Evolutionary conservation across 2,888 invertebrate species (phyloP), one percentile per base, ranked within the genome.

Genomic region (Rhagonycha fulva): DNA sequence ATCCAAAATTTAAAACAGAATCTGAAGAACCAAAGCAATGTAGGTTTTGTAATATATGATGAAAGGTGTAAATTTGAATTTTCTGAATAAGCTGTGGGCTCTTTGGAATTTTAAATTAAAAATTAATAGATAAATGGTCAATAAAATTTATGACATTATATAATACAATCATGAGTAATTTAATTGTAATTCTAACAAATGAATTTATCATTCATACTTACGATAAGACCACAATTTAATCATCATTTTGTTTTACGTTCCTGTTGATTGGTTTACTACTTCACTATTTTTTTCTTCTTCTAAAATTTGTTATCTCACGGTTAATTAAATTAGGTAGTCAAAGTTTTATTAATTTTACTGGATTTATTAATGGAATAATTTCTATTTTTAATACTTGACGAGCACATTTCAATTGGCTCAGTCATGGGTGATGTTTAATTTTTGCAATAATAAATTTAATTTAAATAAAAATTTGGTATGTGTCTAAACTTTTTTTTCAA

Each of bases 401-500:
- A 47, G 47, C 47, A n/a, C 47, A 47, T 47, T 47, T 47, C 47
- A 47, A 47, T 47, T 47, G 1, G n/a, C n/a, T 47, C 47, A 2
- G 47, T 47, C 47, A 47, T n/a, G 47, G 5, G 47, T n/a, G n/a
- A 47, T 47, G 47, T n/a, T 47, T 47, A 12, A 47, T n/a, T 47
- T 47, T 47, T 47, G n/a, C n/a, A 47, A 47, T n/a, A 47, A n/a
- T n/a, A n/a, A 47, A 47, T 47, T 47, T n/a, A 47, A 47, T 47
- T 47, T n/a, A 47, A 47, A 47, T 47, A n/a, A n/a, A 47, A 47
- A 7, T 47, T 47, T n/a, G 47, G 47, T 63, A 11, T 24, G 63
- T 66, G 5, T 26, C 24, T 12, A 66, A 24, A 4, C 9, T 19
- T 66, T 71, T 14, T 86, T 86, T 85, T 87, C 78, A 47, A 47